Percentiles rank a stretch among this genome's conserved stretches.
phyloP scores from a whole-genome alignment of 1,140 invertebrate species.

The Scaptomyza montana region DNA sequence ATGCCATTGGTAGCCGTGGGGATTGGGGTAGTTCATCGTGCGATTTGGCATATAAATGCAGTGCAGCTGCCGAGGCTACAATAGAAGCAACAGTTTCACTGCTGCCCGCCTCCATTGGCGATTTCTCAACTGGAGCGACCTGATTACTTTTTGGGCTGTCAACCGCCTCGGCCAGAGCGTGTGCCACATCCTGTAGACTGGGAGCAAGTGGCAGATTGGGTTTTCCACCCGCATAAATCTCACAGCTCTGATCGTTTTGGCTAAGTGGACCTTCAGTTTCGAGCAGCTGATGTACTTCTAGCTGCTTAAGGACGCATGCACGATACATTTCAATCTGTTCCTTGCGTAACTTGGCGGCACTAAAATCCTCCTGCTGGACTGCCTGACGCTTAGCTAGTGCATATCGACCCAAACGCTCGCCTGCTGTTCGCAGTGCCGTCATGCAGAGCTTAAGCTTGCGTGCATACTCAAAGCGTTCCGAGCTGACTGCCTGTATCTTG shows the following conservation, averaged over 20 bases:
- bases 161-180: slow-evolving; percentile 68
- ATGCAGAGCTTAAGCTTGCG: slow-evolving; percentile 94
- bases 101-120: slow-evolving; percentile 57
- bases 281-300: slow-evolving; percentile 90
- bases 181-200: slow-evolving; percentile 82
- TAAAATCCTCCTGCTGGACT: slow-evolving; percentile 95
- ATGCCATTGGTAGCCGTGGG: slow-evolving; percentile 67
- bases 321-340: slow-evolving; percentile 93
- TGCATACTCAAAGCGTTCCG: slow-evolving; percentile 91
- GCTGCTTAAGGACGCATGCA: slow-evolving; percentile 88
- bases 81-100: slow-evolving; percentile 26
- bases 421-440: slow-evolving; percentile 91
- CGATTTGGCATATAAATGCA: slow-evolving; percentile 69
- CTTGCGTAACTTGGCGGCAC: slow-evolving; percentile 94
- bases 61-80: slow-evolving; percentile 23
- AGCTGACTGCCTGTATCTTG: slow-evolving; percentile 92
- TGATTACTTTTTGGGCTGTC: slow-evolving; percentile 54
- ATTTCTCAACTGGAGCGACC: slow-evolving; percentile 60
- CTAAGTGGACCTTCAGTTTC: slow-evolving; percentile 89
- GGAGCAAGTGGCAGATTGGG: slow-evolving; percentile 76
- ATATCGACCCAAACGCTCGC: slow-evolving; percentile 95
- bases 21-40: slow-evolving; percentile 82
- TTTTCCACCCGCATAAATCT: slow-evolving; percentile 76
- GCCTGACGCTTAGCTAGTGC: slow-evolving; percentile 95
- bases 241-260: slow-evolving; percentile 76